These are phyloP conservation scores for Parasteatoda lunata DNA, from an alignment of 2,888 invertebrate genomes.

Conservation along the genomic window DNA sequence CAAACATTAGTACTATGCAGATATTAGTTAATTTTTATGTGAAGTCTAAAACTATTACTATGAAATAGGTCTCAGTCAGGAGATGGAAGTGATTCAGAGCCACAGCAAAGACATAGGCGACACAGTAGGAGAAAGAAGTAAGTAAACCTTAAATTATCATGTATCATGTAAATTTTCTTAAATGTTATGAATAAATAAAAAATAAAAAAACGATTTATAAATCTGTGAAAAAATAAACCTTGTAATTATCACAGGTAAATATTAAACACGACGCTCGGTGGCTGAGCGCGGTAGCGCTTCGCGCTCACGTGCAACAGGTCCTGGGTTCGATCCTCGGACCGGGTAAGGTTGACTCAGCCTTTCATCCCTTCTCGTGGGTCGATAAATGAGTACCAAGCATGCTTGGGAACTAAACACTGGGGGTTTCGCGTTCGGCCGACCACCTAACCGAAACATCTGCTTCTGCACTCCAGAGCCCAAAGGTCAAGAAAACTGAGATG, in stretches of 20 bases:
- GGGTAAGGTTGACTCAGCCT: no score
- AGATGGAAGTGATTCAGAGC: slow-evolving; percentile 70
- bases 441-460: no score
- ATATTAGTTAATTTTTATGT: not conserved
- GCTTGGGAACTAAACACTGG: no score
- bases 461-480: no score
- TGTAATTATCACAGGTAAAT: not conserved
- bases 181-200: not conserved
- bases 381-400: no score
- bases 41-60: not conserved
- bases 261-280: not conserved
- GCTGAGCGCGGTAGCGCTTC: no score
- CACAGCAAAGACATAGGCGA: slow-evolving; percentile 75
- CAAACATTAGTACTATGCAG: not conserved
- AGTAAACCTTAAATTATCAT: not conserved
- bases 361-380: no score
- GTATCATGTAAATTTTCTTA: not conserved
- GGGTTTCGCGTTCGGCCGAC: no score
- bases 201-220: not conserved
- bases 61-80: slow-evolving; percentile 83
- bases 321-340: no score
- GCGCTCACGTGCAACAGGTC: no score
- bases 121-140: slow-evolving; percentile 78
- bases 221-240: not conserved
- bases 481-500: no score